phyloP scores from a whole-genome alignment of 2,888 invertebrate species.

The Alviniconcha strummeri region DNA sequence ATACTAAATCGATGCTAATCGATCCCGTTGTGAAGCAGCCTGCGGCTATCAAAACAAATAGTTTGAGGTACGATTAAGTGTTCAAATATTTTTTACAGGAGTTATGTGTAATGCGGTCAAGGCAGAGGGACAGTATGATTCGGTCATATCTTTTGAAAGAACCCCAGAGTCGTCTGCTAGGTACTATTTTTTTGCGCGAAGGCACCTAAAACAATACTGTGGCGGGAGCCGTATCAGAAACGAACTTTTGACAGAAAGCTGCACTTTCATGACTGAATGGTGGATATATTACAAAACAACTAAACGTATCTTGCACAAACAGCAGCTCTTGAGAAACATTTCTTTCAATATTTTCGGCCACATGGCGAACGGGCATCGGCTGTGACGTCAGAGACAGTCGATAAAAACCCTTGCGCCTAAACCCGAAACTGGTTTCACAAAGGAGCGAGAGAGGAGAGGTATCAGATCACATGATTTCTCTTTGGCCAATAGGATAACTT shows the following conservation, averaged over 20 bases:
- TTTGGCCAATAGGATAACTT: constrained; percentile 13
- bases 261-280: constrained; percentile 9
- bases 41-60: constrained; percentile 14
- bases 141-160: background rate
- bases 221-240: constrained; percentile 3
- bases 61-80: background rate
- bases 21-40: constrained; percentile 29
- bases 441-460: background rate
- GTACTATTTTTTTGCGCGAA: constrained; percentile 30
- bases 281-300: background rate
- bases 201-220: background rate
- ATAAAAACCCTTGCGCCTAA: constrained; percentile 29
- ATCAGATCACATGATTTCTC: background rate
- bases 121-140: background rate
- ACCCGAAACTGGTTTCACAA: constrained; percentile 25
- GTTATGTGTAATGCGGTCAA: background rate
- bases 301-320: background rate
- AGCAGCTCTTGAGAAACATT: background rate
- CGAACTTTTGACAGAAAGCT: constrained; percentile 31
- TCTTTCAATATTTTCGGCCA: constrained; percentile 5
- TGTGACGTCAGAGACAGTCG: constrained; percentile 22
- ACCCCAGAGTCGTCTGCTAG: constrained; percentile 9
- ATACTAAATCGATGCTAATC: constrained; percentile 39
- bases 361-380: background rate
- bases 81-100: background rate